A percentile compares a stretch with the other conserved stretches of the same genome.
Conservation (phyloP, 2,797 vertebrate genomes). For the Danio kyathit region DNA sequence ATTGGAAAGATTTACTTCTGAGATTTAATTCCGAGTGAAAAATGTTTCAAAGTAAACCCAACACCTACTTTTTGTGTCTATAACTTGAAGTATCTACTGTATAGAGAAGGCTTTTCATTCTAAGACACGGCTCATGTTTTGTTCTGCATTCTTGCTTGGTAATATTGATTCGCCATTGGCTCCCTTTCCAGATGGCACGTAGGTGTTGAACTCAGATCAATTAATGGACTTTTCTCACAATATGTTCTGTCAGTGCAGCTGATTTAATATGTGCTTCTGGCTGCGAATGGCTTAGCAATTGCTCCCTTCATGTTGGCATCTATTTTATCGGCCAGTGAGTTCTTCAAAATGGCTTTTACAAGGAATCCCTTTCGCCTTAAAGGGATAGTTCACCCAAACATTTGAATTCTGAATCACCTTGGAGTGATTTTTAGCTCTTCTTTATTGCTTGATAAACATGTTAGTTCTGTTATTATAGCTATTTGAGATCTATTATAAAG, state of each 20-base stretch:
- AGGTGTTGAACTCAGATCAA: slow-evolving; percentile 4
- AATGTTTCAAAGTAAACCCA: too few relatives aligned
- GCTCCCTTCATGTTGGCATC: not conserved
- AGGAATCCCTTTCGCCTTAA: not conserved
- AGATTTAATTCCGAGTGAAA: too few relatives aligned
- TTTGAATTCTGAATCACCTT: not conserved
- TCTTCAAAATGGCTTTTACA: not conserved
- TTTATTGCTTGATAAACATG: not conserved
- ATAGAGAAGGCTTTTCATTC: not conserved
- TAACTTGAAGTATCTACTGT: too few relatives aligned
- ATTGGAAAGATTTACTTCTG: too few relatives aligned
- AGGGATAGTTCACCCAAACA: not conserved
- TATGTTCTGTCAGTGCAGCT: not conserved
- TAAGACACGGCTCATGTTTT: not conserved
- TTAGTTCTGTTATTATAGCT: not conserved
- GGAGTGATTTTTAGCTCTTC: not conserved
- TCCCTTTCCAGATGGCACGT: not conserved
- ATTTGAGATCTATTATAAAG: not conserved
- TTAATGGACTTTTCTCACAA: slow-evolving; percentile 24
- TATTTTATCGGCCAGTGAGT: not conserved
- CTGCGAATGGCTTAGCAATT: not conserved
- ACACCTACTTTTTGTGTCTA: too few relatives aligned
- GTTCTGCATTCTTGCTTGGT: not conserved
- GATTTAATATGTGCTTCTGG: not conserved
- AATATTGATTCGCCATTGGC: not conserved